Percentiles rank a stretch among this genome's conserved stretches.
These are phyloP conservation scores for Lathamus discolor DNA, from an alignment of 2,113 vertebrate species.

Conservation along the genomic window DNA sequence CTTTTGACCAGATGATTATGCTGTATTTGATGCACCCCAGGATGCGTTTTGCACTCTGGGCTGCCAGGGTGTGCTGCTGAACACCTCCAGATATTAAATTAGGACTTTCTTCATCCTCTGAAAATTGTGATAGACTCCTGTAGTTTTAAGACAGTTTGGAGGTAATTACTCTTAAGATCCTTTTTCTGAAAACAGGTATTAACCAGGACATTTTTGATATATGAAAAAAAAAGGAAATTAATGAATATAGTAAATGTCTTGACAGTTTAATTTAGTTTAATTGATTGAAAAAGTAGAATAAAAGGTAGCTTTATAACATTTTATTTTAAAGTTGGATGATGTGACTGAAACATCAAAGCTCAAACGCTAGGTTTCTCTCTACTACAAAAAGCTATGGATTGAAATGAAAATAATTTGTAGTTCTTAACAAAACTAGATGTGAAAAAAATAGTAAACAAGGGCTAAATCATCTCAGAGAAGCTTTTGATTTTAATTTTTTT, in stretches of 20 bases:
- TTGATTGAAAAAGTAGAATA: neutral
- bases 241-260: neutral
- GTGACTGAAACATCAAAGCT: slow-evolving; percentile 25
- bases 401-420: neutral
- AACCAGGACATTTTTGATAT: neutral
- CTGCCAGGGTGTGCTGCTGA: neutral
- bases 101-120: neutral
- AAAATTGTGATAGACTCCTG: neutral
- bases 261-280: neutral
- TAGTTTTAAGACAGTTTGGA: neutral
- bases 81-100: neutral
- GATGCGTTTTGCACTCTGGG: neutral
- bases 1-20: neutral
- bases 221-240: neutral
- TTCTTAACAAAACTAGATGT: neutral
- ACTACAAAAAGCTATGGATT: neutral
- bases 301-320: neutral
- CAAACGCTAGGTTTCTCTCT: neutral
- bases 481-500: neutral
- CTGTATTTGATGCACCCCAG: neutral
- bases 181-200: neutral
- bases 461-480: neutral
- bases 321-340: slow-evolving; percentile 25
- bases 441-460: neutral
- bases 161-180: neutral